These are phyloP conservation scores for Stichodactyla helianthus DNA, from an alignment of 64 coral and sea anemone species.

Conservation along the genomic window DNA sequence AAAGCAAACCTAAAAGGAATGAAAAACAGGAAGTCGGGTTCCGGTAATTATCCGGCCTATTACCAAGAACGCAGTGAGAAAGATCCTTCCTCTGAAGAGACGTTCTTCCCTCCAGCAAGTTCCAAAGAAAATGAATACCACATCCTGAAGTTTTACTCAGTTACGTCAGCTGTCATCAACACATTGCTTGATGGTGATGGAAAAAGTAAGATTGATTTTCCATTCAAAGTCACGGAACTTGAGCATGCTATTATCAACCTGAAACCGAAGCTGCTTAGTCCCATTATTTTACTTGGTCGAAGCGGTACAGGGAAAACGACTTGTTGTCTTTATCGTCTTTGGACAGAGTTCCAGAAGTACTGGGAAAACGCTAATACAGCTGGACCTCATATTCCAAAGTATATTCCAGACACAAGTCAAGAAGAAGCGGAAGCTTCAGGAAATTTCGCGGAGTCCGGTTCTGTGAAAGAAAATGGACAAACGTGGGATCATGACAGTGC, in stretches of 20 bases:
- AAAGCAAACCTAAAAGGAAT: conserved; percentile 78
- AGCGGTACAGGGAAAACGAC: conserved; percentile 98
- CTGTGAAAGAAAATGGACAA: too few relatives aligned
- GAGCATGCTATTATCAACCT: conserved; percentile 90
- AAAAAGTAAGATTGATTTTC: conserved; percentile 69
- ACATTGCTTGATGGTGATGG: conserved; percentile 46
- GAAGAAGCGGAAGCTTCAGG: not conserved
- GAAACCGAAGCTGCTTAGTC: conserved; percentile 33
- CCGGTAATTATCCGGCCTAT: not conserved
- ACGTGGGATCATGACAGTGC: not conserved
- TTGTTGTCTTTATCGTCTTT: conserved; percentile 92
- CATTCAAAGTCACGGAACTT: conserved; percentile 85
- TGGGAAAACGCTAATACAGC: conserved; percentile 68
- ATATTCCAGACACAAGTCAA: not conserved
- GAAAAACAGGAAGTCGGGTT: not conserved
- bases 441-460: not conserved
- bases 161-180: conserved; percentile 72
- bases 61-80: not conserved
- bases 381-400: conserved; percentile 81
- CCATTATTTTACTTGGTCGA: conserved; percentile 87
- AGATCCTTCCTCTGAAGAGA: not conserved
- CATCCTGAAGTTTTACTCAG: conserved; percentile 88
- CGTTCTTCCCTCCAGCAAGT: conserved; percentile 74
- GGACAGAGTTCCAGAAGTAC: conserved; percentile 90
- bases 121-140: conserved; percentile 86